Base-by-base conservation (phyloP, 2,797 vertebrate genomes). In the Cuculus canorus region DNA sequence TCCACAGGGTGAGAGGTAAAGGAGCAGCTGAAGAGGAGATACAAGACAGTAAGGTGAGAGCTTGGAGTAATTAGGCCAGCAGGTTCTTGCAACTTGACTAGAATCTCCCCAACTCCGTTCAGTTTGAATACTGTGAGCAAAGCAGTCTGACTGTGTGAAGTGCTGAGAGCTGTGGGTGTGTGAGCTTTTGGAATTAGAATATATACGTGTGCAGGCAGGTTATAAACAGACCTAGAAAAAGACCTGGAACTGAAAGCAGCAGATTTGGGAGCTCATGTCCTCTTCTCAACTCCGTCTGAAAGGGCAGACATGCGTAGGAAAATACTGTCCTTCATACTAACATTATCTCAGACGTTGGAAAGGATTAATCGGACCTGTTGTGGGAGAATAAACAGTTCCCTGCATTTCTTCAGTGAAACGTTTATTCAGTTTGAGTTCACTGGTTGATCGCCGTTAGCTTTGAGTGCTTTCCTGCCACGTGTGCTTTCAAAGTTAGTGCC, bases 271-370 rank as follows among this genome's bases (percentile, higher is more conserved):
- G 15, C 57, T 85, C 32, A 2, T 19, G 6, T 70, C 27, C 13
- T 57, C 4, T 37, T 53, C 63, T 79, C 69, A 50, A 33, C 64
- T 83, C 43, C 16, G 5, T 39, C 54, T 86, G 23, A 77, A 69
- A 77, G 43, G 47, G 30, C n/a, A 65, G 65, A 32, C 4, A 19
- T 13, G 18, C 28, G 57, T 17, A 59, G 39, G 43, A 41, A 48
- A 35, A 33, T 32, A 6, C 1, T 35, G 18, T 63, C 35, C 43
- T 80, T 80, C 35, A 27, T 35, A 4, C 17, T 39, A 25, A 13
- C 12, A 13, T 33, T 0, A 35, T 35, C 24, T 76, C 47, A 52
- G 28, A n/a, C 0, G 5, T 5, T 9, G 11, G 33, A 2, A 14
- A 32, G 39, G 47, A 13, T 63, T 33, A 43, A 35, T 87, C 54